These are phyloP conservation scores for Aselliscus stoliczkanus DNA, from an alignment of 2,797 vertebrate genomes.

Conservation along the genomic window DNA sequence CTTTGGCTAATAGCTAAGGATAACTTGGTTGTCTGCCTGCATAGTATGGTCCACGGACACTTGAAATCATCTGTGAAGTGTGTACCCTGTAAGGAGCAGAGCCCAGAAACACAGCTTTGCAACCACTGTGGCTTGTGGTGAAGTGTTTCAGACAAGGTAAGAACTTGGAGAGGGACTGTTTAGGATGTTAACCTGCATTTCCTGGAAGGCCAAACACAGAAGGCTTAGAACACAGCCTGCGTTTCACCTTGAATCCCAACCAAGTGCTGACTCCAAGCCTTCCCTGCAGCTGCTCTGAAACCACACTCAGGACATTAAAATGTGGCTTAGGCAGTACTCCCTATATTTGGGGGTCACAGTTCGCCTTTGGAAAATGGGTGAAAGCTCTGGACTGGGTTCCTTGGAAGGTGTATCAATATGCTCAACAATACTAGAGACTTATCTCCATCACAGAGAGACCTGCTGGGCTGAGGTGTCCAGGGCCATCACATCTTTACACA, in stretches of 20 bases:
- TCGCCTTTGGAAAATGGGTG: background rate
- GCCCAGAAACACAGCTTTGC: background rate
- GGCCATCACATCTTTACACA: background rate
- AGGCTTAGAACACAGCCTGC: background rate
- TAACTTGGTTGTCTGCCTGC: background rate
- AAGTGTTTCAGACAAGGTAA: background rate
- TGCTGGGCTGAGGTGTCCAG: background rate
- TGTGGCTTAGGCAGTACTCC: background rate
- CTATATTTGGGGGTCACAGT: background rate
- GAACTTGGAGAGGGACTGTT: background rate
- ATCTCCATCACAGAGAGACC: background rate
- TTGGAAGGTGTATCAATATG: background rate
- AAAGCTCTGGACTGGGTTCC: background rate
- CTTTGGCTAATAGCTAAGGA: background rate
- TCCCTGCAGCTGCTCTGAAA: background rate
- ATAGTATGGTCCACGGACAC: conserved; percentile 9
- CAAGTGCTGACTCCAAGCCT: background rate
- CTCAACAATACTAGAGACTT: background rate
- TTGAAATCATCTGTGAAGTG: conserved; percentile 40
- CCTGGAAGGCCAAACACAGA: background rate
- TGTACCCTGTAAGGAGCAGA: background rate
- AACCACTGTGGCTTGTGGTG: background rate
- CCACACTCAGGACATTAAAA: background rate
- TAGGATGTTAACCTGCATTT: conserved; percentile 15
- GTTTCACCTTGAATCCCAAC: background rate